Evolutionary conservation across 1,140 invertebrate genomes (phyloP).

Genomic region (Oncopodura yosiiana): DNA sequence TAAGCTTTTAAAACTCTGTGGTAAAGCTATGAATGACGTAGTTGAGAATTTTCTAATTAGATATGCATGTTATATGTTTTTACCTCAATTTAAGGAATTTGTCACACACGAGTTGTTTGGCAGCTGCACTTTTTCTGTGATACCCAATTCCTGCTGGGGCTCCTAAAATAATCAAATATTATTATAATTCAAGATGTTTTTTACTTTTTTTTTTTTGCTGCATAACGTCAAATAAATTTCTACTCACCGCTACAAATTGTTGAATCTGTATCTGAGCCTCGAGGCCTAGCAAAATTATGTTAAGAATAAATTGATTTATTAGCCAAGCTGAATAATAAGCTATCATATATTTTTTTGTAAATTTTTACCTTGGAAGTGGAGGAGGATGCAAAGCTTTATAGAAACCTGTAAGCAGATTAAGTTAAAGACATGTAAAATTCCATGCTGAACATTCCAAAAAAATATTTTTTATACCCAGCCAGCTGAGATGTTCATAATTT

Average conservation of each 20-base stretch:
- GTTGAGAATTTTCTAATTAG: background rate
- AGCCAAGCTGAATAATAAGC: too few species aligned
- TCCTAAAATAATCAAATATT: slow-evolving; percentile 5
- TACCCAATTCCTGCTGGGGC: slow-evolving; percentile 22
- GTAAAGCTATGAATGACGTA: too few species aligned
- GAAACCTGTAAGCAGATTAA: slow-evolving; percentile 45
- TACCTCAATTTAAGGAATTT: slow-evolving; percentile 62
- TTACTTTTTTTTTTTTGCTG: too few species aligned
- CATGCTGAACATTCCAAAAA: slow-evolving; percentile 37
- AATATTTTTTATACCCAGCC: slow-evolving; percentile 55
- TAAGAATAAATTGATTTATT: too few species aligned
- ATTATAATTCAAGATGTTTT: slow-evolving; percentile 6
- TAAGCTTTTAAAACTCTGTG: too few species aligned
- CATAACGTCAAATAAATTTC: too few species aligned
- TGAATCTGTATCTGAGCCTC: too few species aligned
- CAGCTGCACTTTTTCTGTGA: slow-evolving; percentile 52
- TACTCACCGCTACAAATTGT: too few species aligned
- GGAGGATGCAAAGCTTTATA: slow-evolving; percentile 51
- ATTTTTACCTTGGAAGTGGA: slow-evolving; percentile 44
- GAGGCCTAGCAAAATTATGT: too few species aligned
- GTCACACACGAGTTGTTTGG: slow-evolving; percentile 55
- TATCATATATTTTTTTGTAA: background rate
- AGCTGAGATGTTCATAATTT: slow-evolving; percentile 58
- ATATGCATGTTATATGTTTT: background rate
- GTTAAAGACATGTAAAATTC: slow-evolving; percentile 24